These are phyloP conservation scores for Sebastes iracundus DNA, from an alignment of 2,797 vertebrate genomes.

Conservation along the genomic window DNA sequence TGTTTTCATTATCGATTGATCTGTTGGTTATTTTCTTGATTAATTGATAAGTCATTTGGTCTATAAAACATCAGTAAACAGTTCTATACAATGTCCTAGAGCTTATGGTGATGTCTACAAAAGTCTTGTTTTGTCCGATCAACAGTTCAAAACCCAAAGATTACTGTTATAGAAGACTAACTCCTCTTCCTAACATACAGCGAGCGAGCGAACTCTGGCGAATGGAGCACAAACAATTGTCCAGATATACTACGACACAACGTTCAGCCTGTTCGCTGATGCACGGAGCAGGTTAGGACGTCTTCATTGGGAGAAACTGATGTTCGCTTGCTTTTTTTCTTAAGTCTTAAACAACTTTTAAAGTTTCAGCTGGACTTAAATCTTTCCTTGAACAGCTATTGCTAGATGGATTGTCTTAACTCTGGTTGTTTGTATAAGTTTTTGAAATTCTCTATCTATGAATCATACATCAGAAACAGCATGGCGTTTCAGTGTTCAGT, in stretches of 20 bases:
- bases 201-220: too few relatives aligned
- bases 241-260: too few relatives aligned
- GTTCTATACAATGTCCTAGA: background rate
- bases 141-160: background rate
- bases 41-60: background rate
- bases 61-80: background rate
- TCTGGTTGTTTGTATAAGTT: background rate
- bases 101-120: background rate
- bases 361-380: background rate
- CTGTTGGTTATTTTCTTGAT: background rate
- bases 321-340: too few relatives aligned
- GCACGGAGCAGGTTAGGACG: too few relatives aligned
- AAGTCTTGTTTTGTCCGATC: background rate
- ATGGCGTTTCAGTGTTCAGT: background rate
- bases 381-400: background rate
- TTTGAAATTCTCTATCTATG: background rate
- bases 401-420: background rate
- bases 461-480: conserved; percentile 10
- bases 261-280: too few relatives aligned
- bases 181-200: too few relatives aligned
- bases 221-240: too few relatives aligned
- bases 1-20: background rate
- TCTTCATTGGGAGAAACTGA: too few relatives aligned
- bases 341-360: too few relatives aligned
- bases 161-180: too few relatives aligned